phyloP scores from a whole-genome alignment of 2,888 invertebrate genomes.

The Colostygia pectinataria region DNA sequence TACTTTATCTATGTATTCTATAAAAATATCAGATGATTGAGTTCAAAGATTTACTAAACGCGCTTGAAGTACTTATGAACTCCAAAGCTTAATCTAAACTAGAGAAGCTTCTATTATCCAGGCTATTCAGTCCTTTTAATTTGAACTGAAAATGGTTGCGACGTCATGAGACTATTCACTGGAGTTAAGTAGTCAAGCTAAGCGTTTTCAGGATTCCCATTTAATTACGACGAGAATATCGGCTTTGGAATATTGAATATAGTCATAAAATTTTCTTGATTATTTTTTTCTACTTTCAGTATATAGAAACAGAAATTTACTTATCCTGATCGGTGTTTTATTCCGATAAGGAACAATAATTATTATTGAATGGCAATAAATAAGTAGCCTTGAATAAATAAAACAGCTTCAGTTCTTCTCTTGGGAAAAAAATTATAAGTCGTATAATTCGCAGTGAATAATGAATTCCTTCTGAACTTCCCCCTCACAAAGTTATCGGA shows the following conservation, averaged over 20 bases:
- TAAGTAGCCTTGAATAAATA: constrained; percentile 68
- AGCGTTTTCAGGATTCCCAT: constrained; percentile 12
- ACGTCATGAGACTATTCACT: constrained; percentile 1
- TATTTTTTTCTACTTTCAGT: constrained; percentile 26
- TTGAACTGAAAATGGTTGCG: constrained; percentile 40
- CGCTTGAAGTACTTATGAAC: no score
- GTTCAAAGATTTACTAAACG: no score
- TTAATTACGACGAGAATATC: constrained; percentile 8
- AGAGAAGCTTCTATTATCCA: no score
- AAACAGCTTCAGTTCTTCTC: constrained; percentile 61
- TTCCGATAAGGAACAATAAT: constrained; percentile 47
- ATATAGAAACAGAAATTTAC: constrained; percentile 32
- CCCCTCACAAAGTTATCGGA: constrained; percentile 48
- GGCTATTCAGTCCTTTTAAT: constrained; percentile 55
- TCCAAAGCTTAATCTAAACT: no score
- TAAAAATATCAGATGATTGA: no score
- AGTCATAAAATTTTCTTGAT: constrained; percentile 8
- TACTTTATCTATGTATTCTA: no score
- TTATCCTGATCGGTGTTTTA: constrained; percentile 42
- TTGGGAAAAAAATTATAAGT: constrained; percentile 65
- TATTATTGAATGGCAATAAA: constrained; percentile 56
- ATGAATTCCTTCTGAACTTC: constrained; percentile 71
- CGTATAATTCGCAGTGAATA: constrained; percentile 73
- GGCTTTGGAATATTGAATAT: constrained; percentile 12
- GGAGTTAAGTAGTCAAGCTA: constrained; percentile 2